These are phyloP conservation scores for Hoplias malabaricus DNA, from an alignment of 2,113 vertebrate genomes.

Conservation along the genomic window DNA sequence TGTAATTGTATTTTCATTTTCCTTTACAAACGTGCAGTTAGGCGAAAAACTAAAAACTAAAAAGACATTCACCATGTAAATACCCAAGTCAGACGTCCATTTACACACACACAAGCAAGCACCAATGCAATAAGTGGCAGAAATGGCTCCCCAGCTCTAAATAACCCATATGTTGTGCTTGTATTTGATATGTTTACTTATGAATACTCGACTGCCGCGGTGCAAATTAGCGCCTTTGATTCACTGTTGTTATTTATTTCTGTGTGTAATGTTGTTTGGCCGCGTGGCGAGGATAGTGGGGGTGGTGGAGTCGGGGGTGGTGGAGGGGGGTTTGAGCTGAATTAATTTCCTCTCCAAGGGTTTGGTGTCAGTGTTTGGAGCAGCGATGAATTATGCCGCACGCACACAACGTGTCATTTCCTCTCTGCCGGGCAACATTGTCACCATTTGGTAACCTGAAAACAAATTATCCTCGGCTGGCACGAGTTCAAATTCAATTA, in stretches of 20 bases:
- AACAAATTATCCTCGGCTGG: slow-evolving; percentile 97
- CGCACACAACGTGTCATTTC: slow-evolving; percentile 76
- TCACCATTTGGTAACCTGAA: slow-evolving; percentile 94
- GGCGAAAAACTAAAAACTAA: slow-evolving; percentile 2
- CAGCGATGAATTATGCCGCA: slow-evolving; percentile 73
- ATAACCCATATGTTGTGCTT: slow-evolving; percentile 46
- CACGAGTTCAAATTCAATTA: slow-evolving; percentile 97
- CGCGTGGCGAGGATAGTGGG: slow-evolving; percentile 53
- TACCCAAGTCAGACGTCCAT: background rate
- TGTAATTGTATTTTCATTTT: slow-evolving; percentile 32
- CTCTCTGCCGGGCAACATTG: slow-evolving; percentile 89
- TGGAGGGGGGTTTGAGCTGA: slow-evolving; percentile 48
- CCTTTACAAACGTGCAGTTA: slow-evolving; percentile 25
- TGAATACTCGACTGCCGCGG: slow-evolving; percentile 50
- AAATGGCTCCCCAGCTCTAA: slow-evolving; percentile 24
- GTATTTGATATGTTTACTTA: slow-evolving; percentile 65
- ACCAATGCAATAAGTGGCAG: slow-evolving; percentile 11
- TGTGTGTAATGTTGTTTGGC: slow-evolving; percentile 68
- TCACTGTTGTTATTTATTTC: slow-evolving; percentile 70
- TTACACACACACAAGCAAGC: slow-evolving; percentile 20
- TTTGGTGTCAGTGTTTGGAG: slow-evolving; percentile 68
- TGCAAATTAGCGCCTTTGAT: slow-evolving; percentile 50
- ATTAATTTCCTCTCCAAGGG: slow-evolving; percentile 77
- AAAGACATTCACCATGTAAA: background rate
- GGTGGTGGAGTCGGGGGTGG: background rate